phyloP scores from a whole-genome alignment of 1,140 invertebrate genomes.

The Sycobia sp. region DNA sequence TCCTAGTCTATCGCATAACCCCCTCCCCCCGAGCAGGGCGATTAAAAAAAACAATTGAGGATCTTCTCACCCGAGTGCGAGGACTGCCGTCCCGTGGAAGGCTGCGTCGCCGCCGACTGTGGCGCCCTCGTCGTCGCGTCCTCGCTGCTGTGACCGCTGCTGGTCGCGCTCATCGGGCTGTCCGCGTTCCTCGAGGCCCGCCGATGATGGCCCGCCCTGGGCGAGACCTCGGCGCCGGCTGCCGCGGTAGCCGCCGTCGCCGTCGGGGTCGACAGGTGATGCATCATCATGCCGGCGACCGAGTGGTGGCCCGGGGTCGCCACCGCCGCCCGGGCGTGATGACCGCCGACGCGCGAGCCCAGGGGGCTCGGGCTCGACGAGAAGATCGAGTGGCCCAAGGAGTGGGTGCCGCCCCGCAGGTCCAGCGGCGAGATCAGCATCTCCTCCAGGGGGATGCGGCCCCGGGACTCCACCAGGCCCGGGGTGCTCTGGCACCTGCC shows the following conservation, averaged over 20 bases:
- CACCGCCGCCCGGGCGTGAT: slow-evolving; percentile 46
- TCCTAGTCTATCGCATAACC: no score
- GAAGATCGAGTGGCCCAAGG: slow-evolving; percentile 55
- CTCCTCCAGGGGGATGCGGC: slow-evolving; percentile 85
- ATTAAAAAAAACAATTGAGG: no score
- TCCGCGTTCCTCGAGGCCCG: slow-evolving; percentile 45
- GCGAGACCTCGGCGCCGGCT: not conserved
- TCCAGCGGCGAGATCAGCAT: slow-evolving; percentile 78
- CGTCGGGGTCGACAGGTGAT: no score
- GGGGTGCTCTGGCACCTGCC: slow-evolving; percentile 93
- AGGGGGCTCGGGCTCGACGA: slow-evolving; percentile 62
- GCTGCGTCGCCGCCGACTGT: slow-evolving; percentile 48
- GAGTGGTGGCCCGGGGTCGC: slow-evolving; percentile 38
- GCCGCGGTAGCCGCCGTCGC: slow-evolving; percentile 1
- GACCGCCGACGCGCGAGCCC: slow-evolving; percentile 52
- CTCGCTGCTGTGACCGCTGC: slow-evolving; percentile 59
- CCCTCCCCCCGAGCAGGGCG: no score
- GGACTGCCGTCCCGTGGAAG: slow-evolving; percentile 53
- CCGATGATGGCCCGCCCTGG: not conserved
- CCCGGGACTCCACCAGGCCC: slow-evolving; percentile 89
- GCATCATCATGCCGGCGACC: no score
- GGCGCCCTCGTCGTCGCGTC: slow-evolving; percentile 50
- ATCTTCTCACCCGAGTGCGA: slow-evolving; percentile 52
- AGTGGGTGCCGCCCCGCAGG: slow-evolving; percentile 42
- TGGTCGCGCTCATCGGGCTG: slow-evolving; percentile 58